Base-by-base conservation (phyloP, 2,888 invertebrate species). In the Timema cristinae region DNA sequence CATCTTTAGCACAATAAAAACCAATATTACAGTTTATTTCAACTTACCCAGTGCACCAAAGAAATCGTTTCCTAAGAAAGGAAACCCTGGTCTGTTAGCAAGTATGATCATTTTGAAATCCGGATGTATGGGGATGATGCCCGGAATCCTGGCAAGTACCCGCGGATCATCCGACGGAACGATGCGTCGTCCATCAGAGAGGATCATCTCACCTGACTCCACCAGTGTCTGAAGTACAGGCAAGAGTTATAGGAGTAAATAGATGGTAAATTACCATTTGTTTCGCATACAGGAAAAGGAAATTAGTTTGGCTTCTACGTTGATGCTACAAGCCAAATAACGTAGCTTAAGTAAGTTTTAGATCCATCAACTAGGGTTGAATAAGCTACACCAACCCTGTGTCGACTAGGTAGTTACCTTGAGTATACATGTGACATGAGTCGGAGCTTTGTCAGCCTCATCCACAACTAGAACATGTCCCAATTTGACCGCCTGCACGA, bases 391-490 rank as follows among this genome's bases (percentile, higher is more conserved):
- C 32, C 32, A 32, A 32, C 32, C 32, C 32, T 54, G n/a, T 56
- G 6, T 56, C 56, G 6, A n/a, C 56, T n/a, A 56, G n/a, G 56
- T 15, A 56, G n/a, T n/a, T 78, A 85, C 85, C 81, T 98, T 97
- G 59, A 98, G 83, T 76, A 98, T 94, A 81, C 97, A 97, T 0
- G 98, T 97, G 0, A 98, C 98, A 80, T 98, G 95, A 0, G 97
- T 96, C 0, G 98, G 97, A 0, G 98, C 98, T 81, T 98, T 98
- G 82, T 98, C 98, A 0, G 97, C 98, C 81, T 98, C 98, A 78
- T 98, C 98, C 0, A 98, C 90, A 0, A 98, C 94, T 71, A 98
- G 85, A 9, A 98, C 91, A 78, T 95, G 93, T 0, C 98, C 98
- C 72, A 85, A 81, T 81, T 93, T 93, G 0, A 96, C 95, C 0